phyloP scores from a whole-genome alignment of 2,113 vertebrate genomes.

The Mustela nigripes region DNA sequence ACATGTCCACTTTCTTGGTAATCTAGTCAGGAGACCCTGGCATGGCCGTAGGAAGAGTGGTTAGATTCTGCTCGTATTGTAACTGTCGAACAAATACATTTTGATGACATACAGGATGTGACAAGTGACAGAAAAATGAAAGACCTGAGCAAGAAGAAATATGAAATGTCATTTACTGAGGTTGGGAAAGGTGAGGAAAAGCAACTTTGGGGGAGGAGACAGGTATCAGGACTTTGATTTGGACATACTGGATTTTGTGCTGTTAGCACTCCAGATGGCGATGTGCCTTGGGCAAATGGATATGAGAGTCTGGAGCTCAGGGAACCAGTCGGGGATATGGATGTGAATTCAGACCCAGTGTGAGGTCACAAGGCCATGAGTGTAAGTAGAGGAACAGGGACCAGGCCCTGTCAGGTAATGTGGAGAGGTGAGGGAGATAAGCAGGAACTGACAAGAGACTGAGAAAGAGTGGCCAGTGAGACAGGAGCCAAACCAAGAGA shows the following conservation, averaged over 20 bases:
- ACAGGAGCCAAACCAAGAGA: not conserved
- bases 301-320: not conserved
- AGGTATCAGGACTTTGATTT: not conserved
- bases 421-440: not conserved
- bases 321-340: not conserved
- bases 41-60: not conserved
- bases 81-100: not conserved
- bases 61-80: not conserved
- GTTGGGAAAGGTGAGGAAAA: not conserved
- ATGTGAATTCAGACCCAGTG: not conserved
- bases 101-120: not conserved
- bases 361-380: not conserved
- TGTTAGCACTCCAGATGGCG: not conserved
- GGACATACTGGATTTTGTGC: not conserved
- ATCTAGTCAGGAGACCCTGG: not conserved
- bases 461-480: not conserved
- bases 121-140: not conserved
- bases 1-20: not conserved
- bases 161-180: not conserved
- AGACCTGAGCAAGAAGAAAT: not conserved
- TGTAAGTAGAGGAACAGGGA: not conserved
- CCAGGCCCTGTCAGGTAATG: not conserved
- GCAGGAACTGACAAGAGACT: not conserved
- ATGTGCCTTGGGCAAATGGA: not conserved
- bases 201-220: not conserved